These are phyloP conservation scores for Pao palembangensis DNA, from an alignment of 2,113 vertebrate genomes.

Conservation along the genomic window DNA sequence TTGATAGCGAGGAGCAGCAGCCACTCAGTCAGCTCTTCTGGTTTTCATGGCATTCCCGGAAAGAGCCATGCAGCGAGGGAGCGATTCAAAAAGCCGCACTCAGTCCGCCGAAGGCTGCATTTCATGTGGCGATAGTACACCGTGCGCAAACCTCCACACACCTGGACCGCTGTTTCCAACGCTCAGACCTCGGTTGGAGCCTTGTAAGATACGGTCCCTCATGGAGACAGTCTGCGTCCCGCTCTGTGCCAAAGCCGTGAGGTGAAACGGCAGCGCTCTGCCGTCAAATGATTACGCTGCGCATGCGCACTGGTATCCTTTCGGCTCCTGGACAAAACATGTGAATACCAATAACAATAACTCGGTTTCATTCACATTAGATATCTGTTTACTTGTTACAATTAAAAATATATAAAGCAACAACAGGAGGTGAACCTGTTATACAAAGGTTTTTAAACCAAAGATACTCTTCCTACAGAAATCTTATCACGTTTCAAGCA, in stretches of 20 bases:
- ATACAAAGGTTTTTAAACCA: no score
- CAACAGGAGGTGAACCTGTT: no score
- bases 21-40: slow-evolving; percentile 51
- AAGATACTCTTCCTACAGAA: no score
- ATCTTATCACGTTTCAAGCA: no score
- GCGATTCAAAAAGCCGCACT: slow-evolving; percentile 23
- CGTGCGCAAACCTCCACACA: slow-evolving; percentile 1
- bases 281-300: slow-evolving; percentile 54
- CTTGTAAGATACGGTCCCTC: slow-evolving; percentile 17
- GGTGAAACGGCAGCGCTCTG: slow-evolving; percentile 27
- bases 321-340: background rate
- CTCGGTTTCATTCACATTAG: no score
- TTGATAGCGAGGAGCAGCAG: slow-evolving; percentile 51
- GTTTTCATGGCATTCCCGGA: slow-evolving; percentile 65
- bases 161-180: background rate
- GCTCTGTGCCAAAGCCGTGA: slow-evolving; percentile 29
- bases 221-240: slow-evolving; percentile 15
- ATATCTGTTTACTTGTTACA: no score
- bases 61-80: slow-evolving; percentile 55
- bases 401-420: no score
- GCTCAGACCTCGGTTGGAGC: background rate
- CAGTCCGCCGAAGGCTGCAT: slow-evolving; percentile 45
- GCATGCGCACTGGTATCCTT: slow-evolving; percentile 48
- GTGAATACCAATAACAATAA: no score
- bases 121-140: slow-evolving; percentile 6